These are phyloP conservation scores for Colistium nudipinnis DNA, from an alignment of 2,113 vertebrate genomes.

Conservation along the genomic window DNA sequence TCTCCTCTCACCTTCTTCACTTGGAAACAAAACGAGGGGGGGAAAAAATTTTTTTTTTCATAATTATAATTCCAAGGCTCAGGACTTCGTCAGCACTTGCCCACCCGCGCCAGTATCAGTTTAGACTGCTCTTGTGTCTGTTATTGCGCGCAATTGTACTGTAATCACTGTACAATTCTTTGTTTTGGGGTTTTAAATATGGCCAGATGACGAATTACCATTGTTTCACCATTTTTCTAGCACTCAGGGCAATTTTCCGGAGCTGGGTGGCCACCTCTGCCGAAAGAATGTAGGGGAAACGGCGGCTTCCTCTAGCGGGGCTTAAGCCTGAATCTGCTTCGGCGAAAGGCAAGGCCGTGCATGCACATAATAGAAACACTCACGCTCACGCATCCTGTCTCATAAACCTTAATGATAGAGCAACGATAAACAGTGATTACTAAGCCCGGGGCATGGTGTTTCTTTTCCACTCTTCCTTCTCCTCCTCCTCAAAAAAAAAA, in stretches of 20 bases:
- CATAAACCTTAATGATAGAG: conserved; percentile 80
- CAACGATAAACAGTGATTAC: conserved; percentile 72
- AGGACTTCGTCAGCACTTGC: background rate
- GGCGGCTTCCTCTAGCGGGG: conserved; percentile 64
- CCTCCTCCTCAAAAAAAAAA: background rate
- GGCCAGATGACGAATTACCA: conserved; percentile 67
- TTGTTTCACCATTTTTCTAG: conserved; percentile 68
- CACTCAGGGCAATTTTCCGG: conserved; percentile 66
- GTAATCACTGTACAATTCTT: conserved; percentile 73
- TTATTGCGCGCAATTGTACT: conserved; percentile 56
- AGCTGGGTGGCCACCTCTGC: conserved; percentile 66
- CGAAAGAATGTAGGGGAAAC: conserved; percentile 70
- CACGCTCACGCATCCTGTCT: conserved; percentile 71
- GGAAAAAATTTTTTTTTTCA: background rate
- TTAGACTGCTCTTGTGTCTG: conserved; percentile 53
- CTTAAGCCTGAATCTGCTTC: conserved; percentile 52
- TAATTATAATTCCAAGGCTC: conserved; percentile 1
- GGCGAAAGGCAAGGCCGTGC: conserved; percentile 67
- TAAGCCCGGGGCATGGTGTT: conserved; percentile 36
- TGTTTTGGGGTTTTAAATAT: conserved; percentile 70
- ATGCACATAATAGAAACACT: conserved; percentile 67
- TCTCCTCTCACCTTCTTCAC: background rate
- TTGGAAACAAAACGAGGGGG: background rate
- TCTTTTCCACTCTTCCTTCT: conserved; percentile 35
- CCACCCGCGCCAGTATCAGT: conserved; percentile 34